Percentiles rank a stretch among this genome's conserved stretches.
Conservation (phyloP, 2,113 vertebrate genomes). For the Campylomormyrus numenius region DNA sequence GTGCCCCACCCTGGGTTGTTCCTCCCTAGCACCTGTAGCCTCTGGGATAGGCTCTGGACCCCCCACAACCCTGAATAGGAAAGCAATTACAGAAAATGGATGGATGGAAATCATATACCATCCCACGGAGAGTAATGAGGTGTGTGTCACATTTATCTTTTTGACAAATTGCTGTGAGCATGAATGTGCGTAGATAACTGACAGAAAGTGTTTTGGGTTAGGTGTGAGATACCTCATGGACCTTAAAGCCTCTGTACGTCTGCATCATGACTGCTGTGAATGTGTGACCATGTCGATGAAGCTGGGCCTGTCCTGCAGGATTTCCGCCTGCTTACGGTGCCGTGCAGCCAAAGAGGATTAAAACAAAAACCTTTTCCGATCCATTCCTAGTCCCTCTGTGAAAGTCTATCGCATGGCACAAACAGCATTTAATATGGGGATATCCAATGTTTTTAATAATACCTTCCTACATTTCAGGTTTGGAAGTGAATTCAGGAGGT, state of each 20-base stretch:
- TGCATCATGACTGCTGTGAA: not conserved
- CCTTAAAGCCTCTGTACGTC: not conserved
- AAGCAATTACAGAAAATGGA: not conserved
- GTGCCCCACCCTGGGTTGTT: not conserved
- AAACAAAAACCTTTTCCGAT: not conserved
- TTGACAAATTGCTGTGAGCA: not conserved
- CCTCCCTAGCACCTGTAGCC: not conserved
- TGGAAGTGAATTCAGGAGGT: not conserved
- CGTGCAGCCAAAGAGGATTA: not conserved
- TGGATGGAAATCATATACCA: not conserved
- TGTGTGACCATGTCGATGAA: not conserved
- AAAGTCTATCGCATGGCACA: not conserved
- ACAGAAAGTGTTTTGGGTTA: not conserved
- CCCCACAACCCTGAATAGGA: not conserved
- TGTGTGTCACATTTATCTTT: not conserved
- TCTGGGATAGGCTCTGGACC: not conserved
- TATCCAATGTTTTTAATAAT: slow-evolving; percentile 2
- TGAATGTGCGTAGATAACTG: not conserved
- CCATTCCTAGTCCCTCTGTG: not conserved
- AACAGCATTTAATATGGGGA: not conserved
- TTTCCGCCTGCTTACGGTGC: not conserved
- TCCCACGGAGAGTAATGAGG: not conserved
- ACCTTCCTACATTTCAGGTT: slow-evolving; percentile 1
- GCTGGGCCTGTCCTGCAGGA: not conserved
- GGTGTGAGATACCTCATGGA: not conserved